phyloP scores from a whole-genome alignment of 2,797 vertebrate species.

The Premnoplex brunnescens region DNA sequence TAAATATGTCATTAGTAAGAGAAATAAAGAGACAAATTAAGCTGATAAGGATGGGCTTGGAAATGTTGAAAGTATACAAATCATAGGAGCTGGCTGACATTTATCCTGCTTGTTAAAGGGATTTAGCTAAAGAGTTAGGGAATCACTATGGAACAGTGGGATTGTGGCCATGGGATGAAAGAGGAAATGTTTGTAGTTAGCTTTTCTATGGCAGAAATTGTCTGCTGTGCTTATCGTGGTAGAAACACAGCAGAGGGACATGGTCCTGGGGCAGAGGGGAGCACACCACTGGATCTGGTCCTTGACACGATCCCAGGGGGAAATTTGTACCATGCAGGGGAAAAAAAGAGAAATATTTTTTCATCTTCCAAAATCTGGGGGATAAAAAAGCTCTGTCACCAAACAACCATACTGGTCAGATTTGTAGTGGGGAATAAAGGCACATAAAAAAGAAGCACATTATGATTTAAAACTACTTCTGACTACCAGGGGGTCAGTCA shows the following conservation, averaged over 20 bases:
- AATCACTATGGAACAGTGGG: not conserved
- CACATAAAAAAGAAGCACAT: not conserved
- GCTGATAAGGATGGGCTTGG: slow-evolving; percentile 17
- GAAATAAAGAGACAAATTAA: slow-evolving; percentile 29
- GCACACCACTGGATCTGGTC: not conserved
- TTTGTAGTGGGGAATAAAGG: not conserved
- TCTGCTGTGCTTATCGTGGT: not conserved
- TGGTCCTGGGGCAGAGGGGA: not conserved
- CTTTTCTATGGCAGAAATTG: not conserved
- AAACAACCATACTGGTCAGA: not conserved
- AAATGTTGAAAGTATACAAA: not conserved
- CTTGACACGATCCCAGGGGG: not conserved
- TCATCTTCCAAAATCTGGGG: not conserved
- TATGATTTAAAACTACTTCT: not conserved
- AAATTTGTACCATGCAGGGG: not conserved
- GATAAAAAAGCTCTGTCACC: not conserved
- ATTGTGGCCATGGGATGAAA: not conserved
- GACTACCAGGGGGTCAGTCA: not conserved
- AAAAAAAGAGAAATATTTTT: not conserved
- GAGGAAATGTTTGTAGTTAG: not conserved
- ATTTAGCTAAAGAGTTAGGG: not conserved
- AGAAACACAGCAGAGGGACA: not conserved
- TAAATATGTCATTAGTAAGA: slow-evolving; percentile 11
- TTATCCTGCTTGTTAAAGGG: not conserved
- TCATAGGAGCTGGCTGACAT: not conserved